Evolutionary conservation across 2,797 vertebrate genomes (phyloP).

Genomic region (Acestrorhynchus altus): DNA sequence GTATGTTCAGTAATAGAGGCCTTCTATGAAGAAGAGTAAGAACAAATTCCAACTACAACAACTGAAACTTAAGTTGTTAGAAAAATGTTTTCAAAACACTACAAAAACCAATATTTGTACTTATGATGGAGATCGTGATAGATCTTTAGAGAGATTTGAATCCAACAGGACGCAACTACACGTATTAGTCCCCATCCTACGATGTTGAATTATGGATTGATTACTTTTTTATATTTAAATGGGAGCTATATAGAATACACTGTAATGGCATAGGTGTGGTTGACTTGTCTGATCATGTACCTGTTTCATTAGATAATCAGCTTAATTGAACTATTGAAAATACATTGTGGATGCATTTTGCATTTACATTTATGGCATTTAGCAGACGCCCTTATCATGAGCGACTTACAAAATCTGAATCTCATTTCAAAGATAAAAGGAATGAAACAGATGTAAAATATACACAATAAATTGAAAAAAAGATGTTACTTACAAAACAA

Average conservation of each 20-base stretch:
- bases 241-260: background rate
- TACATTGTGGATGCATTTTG: slow-evolving; percentile 24
- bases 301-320: background rate
- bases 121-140: too few relatives aligned
- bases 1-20: too few relatives aligned
- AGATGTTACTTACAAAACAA: too few relatives aligned
- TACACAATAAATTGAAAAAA: too few relatives aligned
- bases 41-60: too few relatives aligned
- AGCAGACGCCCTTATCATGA: too few relatives aligned
- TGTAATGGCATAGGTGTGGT: slow-evolving; percentile 15
- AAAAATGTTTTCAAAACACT: too few relatives aligned
- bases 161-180: slow-evolving; percentile 1
- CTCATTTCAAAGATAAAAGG: slow-evolving; percentile 9
- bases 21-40: too few relatives aligned
- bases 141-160: slow-evolving; percentile 20
- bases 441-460: slow-evolving; percentile 26
- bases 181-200: background rate
- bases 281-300: slow-evolving; percentile 31
- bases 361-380: too few relatives aligned
- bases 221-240: slow-evolving; percentile 5
- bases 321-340: background rate
- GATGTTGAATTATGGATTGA: slow-evolving; percentile 7
- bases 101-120: slow-evolving; percentile 1
- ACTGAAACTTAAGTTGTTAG: too few relatives aligned
- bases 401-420: slow-evolving; percentile 5